Conservation (phyloP, 2,888 invertebrate genomes). For the Zygogramma bicolorata region DNA sequence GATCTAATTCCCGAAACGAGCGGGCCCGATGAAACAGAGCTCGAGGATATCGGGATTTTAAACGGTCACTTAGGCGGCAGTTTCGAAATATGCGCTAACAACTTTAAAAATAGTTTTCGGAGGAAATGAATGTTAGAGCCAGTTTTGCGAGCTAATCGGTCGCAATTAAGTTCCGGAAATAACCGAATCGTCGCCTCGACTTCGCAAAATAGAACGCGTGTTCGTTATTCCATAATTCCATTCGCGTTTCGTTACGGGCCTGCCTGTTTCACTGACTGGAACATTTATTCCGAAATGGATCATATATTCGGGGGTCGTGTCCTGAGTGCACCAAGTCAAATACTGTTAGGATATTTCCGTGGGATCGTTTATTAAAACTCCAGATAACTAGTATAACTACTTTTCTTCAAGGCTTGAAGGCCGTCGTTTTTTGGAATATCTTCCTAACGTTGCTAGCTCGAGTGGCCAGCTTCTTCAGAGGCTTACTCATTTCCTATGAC, state of each 20-base stretch:
- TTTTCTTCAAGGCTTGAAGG: no score
- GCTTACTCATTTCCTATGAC: no score
- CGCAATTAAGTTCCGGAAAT: conserved; percentile 14
- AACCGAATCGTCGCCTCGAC: conserved; percentile 9
- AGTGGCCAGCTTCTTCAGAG: no score
- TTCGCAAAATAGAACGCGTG: conserved; percentile 1
- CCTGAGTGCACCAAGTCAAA: not conserved
- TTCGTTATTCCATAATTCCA: not conserved
- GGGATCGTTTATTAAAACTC: no score
- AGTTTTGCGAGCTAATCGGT: not conserved
- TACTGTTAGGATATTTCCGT: no score
- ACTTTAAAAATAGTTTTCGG: conserved; percentile 17
- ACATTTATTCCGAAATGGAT: no score
- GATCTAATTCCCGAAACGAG: conserved; percentile 9
- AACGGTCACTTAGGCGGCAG: conserved; percentile 17
- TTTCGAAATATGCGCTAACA: conserved; percentile 5
- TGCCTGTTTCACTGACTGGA: no score
- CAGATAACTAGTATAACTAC: no score
- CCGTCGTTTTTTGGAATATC: no score
- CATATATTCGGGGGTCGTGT: no score
- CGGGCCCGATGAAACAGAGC: conserved; percentile 10
- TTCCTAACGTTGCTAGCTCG: no score
- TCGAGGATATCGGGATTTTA: conserved; percentile 8
- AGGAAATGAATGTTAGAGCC: conserved; percentile 14
- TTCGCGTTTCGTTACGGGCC: no score